Percentiles rank a stretch among this genome's conserved stretches.
phyloP scores from a whole-genome alignment of 1,140 invertebrate genomes.

The Delia radicum region DNA sequence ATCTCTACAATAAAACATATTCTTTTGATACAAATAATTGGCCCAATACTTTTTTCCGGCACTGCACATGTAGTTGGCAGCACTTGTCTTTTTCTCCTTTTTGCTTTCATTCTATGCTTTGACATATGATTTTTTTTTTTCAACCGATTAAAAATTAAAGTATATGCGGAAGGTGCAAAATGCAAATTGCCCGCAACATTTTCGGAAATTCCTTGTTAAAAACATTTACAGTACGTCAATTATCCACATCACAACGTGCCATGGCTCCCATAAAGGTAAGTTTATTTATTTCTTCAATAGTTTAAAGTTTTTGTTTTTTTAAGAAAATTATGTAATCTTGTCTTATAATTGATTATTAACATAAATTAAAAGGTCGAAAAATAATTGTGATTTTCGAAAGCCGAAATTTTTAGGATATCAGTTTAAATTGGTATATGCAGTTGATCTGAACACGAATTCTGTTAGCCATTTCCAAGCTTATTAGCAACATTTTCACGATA shows the following conservation, averaged over 20 bases:
- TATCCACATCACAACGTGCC: constrained; percentile 24
- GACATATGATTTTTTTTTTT: background rate
- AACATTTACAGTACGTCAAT: constrained; percentile 11
- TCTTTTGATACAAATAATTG: too few species aligned
- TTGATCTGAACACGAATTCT: too few species aligned
- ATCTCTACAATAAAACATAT: too few species aligned
- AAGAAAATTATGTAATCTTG: background rate
- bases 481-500: too few species aligned
- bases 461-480: too few species aligned
- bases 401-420: too few species aligned
- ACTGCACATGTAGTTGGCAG: background rate
- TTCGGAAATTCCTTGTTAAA: constrained; percentile 23
- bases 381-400: too few species aligned
- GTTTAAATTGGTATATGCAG: too few species aligned
- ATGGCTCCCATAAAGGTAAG: constrained; percentile 41
- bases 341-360: background rate
- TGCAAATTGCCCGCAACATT: constrained; percentile 6
- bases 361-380: background rate
- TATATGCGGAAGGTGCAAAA: background rate
- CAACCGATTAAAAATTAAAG: background rate
- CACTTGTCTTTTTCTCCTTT: background rate
- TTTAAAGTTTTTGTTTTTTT: too few species aligned
- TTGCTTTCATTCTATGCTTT: background rate
- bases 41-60: too few species aligned
- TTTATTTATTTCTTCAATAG: background rate